phyloP scores from a whole-genome alignment of 2,113 vertebrate genomes.

The Sporophila hypoxantha region DNA sequence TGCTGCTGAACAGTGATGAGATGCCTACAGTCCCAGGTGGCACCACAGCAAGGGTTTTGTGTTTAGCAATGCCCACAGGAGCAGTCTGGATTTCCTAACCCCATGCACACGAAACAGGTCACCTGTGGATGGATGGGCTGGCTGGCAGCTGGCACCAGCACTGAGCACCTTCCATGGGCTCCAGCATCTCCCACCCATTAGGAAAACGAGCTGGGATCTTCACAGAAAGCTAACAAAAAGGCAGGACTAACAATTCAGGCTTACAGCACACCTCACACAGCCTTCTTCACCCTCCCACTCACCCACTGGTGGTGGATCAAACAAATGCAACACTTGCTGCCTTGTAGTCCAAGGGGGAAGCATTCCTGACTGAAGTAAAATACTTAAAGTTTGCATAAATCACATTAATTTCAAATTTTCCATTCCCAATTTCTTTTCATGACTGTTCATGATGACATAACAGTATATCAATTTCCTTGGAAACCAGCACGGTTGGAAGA shows the following conservation, averaged over 20 bases:
- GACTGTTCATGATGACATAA: not conserved
- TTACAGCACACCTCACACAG: not conserved
- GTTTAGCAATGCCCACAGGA: not conserved
- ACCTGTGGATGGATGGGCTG: not conserved
- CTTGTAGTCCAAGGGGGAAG: not conserved
- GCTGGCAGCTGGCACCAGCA: not conserved
- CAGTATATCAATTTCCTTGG: not conserved
- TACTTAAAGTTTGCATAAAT: not conserved
- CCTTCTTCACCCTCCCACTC: not conserved
- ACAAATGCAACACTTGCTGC: not conserved
- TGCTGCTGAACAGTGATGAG: not conserved
- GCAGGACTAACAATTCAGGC: not conserved
- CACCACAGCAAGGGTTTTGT: not conserved
- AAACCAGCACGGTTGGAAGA: not conserved
- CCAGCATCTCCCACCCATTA: not conserved
- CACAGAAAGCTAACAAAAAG: not conserved
- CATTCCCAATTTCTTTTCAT: not conserved
- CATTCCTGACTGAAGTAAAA: not conserved
- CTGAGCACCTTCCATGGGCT: not conserved
- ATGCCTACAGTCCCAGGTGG: not conserved
- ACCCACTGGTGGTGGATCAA: rapidly evolving
- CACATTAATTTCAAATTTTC: not conserved
- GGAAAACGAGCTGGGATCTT: not conserved
- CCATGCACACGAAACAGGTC: rapidly evolving
- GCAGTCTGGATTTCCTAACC: not conserved